Conservation (phyloP, 1,140 invertebrate genomes). For the Euschistus heros region DNA sequence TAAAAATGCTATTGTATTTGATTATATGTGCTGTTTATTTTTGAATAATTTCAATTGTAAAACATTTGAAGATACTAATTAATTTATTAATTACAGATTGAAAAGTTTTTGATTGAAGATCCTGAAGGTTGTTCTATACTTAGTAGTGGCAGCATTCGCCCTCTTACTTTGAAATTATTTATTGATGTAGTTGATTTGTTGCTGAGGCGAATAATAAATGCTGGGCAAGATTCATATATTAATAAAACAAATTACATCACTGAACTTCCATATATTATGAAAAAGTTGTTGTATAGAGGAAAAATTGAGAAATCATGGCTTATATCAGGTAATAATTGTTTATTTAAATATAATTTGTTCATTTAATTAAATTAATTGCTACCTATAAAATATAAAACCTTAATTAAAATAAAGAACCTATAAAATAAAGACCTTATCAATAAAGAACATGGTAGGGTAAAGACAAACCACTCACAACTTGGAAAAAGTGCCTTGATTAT, state of each 20-base stretch:
- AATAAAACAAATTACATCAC: constrained; percentile 6
- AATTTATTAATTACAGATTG: constrained; percentile 1
- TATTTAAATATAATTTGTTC: too few relatives aligned
- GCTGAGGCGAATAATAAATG: not conserved
- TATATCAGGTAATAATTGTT: not conserved
- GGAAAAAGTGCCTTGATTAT: too few relatives aligned
- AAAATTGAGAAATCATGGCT: constrained; percentile 12
- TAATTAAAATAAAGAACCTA: too few relatives aligned
- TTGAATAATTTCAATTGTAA: not conserved
- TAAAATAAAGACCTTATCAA: too few relatives aligned
- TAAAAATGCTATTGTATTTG: not conserved
- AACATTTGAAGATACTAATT: too few relatives aligned
- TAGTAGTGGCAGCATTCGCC: not conserved
- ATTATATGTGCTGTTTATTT: not conserved
- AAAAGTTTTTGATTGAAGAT: constrained; percentile 1
- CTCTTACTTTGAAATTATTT: constrained; percentile 5
- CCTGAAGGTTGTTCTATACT: not conserved
- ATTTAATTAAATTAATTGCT: too few relatives aligned
- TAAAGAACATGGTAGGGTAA: too few relatives aligned
- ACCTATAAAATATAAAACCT: too few relatives aligned
- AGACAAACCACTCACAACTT: too few relatives aligned
- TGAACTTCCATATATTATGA: constrained; percentile 8
- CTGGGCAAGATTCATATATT: not conserved
- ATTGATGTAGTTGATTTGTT: not conserved
- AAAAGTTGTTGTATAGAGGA: not conserved